These are phyloP conservation scores for Ectemnius lituratus DNA, from an alignment of 2,888 invertebrate species.

Conservation along the genomic window DNA sequence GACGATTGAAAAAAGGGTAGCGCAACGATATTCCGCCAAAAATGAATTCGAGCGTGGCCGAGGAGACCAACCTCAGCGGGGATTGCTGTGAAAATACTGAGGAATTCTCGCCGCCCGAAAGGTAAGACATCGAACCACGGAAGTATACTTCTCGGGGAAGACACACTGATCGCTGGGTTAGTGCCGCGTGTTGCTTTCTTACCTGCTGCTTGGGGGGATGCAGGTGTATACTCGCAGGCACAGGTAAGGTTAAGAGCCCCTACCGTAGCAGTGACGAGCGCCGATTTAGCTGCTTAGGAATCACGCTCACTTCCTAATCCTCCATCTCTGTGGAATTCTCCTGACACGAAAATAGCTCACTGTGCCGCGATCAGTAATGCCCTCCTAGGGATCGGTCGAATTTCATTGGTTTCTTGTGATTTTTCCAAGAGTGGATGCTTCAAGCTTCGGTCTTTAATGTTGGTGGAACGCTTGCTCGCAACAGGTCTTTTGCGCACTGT, in stretches of 20 bases:
- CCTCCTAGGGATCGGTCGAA: background rate
- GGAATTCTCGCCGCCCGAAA: slow-evolving; percentile 64
- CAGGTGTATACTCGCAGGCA: slow-evolving; percentile 62
- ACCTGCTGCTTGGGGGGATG: slow-evolving; percentile 62
- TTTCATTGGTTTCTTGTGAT: background rate
- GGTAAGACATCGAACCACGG: slow-evolving; percentile 54
- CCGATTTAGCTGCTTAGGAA: background rate
- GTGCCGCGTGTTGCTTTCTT: slow-evolving; percentile 24
- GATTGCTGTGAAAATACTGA: slow-evolving; percentile 56
- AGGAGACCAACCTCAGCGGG: slow-evolving; percentile 53
- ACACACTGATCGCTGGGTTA: background rate
- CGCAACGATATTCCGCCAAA: slow-evolving; percentile 66
- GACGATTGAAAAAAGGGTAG: slow-evolving; percentile 51
- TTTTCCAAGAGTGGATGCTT: background rate
- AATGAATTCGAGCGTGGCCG: slow-evolving; percentile 68
- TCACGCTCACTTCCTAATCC: background rate
- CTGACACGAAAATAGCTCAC: background rate
- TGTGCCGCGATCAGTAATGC: background rate
- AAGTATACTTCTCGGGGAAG: background rate
- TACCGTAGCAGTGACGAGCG: background rate
- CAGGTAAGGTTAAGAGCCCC: slow-evolving; percentile 57
- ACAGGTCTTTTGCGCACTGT: too few relatives aligned
- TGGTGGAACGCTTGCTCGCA: background rate
- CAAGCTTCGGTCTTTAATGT: background rate
- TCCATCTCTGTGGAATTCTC: background rate